Conservation (phyloP, 2,113 vertebrate species). For the Muscicapa adusta region DNA sequence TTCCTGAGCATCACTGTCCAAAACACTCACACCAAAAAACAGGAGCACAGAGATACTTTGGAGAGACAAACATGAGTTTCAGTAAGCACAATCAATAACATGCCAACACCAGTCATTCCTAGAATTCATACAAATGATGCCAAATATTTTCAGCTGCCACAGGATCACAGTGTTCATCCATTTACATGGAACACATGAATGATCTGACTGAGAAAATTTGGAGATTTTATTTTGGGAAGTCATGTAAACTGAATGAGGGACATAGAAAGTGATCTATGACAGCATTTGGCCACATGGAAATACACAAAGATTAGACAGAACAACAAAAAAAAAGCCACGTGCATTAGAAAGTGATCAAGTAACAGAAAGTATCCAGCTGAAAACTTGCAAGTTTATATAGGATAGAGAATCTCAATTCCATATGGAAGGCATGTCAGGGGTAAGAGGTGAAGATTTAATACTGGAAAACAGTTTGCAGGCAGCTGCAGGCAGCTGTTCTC, state of each 20-base stretch:
- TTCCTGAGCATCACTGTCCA: neutral
- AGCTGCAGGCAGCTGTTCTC: neutral
- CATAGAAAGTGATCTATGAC: neutral
- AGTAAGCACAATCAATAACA: neutral
- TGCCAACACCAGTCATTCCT: neutral
- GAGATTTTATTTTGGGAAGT: neutral
- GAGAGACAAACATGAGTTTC: neutral
- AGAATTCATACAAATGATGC: neutral
- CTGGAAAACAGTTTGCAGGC: neutral
- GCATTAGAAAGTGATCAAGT: neutral
- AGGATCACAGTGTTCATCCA: neutral
- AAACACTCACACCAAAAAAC: neutral
- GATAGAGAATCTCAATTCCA: neutral
- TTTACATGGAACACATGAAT: neutral
- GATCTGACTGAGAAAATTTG: neutral
- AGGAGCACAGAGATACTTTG: neutral
- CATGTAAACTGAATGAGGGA: neutral
- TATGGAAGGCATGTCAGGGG: neutral
- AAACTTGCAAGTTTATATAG: neutral
- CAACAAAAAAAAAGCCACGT: fast-evolving
- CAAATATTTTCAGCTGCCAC: neutral
- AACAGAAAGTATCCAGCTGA: neutral
- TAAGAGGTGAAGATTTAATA: neutral
- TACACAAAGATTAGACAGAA: neutral
- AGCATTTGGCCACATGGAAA: neutral